Conservation (phyloP, 2,888 invertebrate genomes). For the Cetonia aurata region DNA sequence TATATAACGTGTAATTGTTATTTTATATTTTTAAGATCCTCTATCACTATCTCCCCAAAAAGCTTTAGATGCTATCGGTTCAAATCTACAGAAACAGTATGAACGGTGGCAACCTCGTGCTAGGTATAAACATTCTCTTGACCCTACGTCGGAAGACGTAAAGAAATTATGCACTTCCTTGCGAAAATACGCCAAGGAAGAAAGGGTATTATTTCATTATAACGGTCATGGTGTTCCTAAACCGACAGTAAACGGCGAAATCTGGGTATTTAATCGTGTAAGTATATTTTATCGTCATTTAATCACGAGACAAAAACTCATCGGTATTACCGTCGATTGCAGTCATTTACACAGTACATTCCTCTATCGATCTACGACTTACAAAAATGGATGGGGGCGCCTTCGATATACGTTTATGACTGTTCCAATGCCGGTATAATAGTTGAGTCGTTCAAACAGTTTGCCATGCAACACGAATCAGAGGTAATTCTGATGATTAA, state of each 20-base stretch:
- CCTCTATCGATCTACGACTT: constrained; percentile 98
- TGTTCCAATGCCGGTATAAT: constrained; percentile 99
- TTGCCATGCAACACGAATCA: constrained; percentile 91
- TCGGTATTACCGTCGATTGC: constrained; percentile 49
- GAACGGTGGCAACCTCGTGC: constrained; percentile 99
- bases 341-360: constrained; percentile 99
- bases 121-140: constrained; percentile 95
- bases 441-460: constrained; percentile 89
- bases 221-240: constrained; percentile 99
- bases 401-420: constrained; percentile 99
- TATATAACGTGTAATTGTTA: constrained; percentile 43
- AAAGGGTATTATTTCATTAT: constrained; percentile 98
- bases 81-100: constrained; percentile 94
- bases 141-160: constrained; percentile 98
- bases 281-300: constrained; percentile 2
- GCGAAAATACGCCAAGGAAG: constrained; percentile 97
- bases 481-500: constrained; percentile 65
- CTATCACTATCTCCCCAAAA: constrained; percentile 89
- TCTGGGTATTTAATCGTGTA: constrained; percentile 99
- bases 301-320: background rate
- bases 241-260: constrained; percentile 98
- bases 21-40: constrained; percentile 76
- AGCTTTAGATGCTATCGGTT: constrained; percentile 93
- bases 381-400: constrained; percentile 99
- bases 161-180: constrained; percentile 96